Evolutionary conservation across 2,888 invertebrate genomes (phyloP), one percentile per base, ranked within the genome.

Genomic region (Leptopilina drosophilae): DNA sequence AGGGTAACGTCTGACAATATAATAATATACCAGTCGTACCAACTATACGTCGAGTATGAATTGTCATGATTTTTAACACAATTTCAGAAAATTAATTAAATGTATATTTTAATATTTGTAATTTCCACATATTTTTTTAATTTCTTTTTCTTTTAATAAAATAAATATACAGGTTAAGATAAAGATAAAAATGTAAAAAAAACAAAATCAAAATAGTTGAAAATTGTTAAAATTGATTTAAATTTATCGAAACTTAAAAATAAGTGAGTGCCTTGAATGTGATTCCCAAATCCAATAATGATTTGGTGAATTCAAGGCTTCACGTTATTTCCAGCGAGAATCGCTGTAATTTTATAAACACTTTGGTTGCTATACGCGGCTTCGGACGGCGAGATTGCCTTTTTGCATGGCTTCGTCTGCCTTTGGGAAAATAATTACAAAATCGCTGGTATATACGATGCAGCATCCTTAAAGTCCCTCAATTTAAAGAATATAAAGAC

Each of bases 301-400:
- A 89, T 87, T 83, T 83, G 84, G 84, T 81, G 82, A 79, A 77
- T 80, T 59, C 86, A 87, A 82, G 88, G 89, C 85, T 90, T 90
- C 87, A 84, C 75, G 86, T 85, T 88, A 88, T 88, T 87, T 87
- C 84, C 83, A 86, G 83, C 84, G 82, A 84, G 86, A 87, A 88
- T 88, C 88, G 86, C 86, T 84, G 87, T 91, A 91, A 92, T 91
- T 91, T 91, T 91, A 91, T 92, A 92, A 92, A 91, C 89, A 91
- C 91, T 91, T 89, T 88, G 90, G 88, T 85, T 86, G 82, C 80
- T 82, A 33, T 33, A 79, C 83, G 83, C 85, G 90, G 89, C 88
- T 90, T 90, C 90, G 82, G 80, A 77, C 83, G 86, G 56, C 86
- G 87, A 90, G 88, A 90, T 90, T 90, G 90, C 88, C 84, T 87